Base-by-base conservation (phyloP, 2,888 invertebrate genomes). In the Chymomyza procnemis region DNA sequence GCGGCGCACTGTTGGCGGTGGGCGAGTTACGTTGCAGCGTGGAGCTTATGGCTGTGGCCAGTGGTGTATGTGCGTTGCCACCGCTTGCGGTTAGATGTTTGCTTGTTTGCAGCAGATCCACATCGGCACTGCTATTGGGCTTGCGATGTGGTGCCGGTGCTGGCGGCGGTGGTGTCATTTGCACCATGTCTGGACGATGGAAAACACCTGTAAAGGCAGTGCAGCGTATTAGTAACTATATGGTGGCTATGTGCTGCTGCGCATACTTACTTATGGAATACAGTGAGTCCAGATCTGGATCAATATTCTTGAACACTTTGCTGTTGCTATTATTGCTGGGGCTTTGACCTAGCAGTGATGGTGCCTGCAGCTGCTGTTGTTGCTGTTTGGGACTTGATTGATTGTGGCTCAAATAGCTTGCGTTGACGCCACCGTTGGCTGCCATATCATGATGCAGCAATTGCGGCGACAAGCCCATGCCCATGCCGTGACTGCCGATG, bases 121-220 rank as follows among this genome's bases (percentile, higher is more conserved):
- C 74, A 16, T 83, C 66, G 65, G 46, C 57, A 70, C 61, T 85
- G 74, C 76, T 77, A 69, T 84, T 90, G n/a, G 90, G 89, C 77
- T 92, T 93, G 48, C 95, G 93, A 90, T 95, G 95, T 61, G 95
- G 95, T 71, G 94, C 95, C 22, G 95, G 95, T 71, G 95, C 95
- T 3, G 95, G 95, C 54, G 95, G 95, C 41, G 95, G 94, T 21
- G 95, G 95, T 30, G 94, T 94, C 79, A 93, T 93, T 74, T 91
- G 91, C 63, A 89, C 88, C 87, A 90, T 89, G 66, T 91, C 91
- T 69, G 90, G 84, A 14, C 90, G 89, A 74, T 89, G 91, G 79
- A 91, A 90, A 73, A 90, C 88, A 73, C 89, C 90, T 91, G 55
- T 0, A 54, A 67, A 65, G 22, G 4, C 26, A 8, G 16, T 12